Base-by-base conservation (phyloP, 2,797 vertebrate genomes). In the Syngnathus rostellatus region DNA sequence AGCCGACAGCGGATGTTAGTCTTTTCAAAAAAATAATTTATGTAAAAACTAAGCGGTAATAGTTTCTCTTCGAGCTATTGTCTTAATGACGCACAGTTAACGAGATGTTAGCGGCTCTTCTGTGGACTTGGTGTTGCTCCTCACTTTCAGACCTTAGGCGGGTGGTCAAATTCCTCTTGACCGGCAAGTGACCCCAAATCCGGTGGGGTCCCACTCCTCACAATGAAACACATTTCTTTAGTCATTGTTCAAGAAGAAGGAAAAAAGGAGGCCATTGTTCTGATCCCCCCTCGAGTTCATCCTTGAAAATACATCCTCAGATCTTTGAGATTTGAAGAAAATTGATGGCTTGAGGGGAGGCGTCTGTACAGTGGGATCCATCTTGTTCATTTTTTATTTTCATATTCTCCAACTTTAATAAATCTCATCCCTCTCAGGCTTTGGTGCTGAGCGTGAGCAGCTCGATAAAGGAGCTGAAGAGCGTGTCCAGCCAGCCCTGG, bases 401-500 rank as follows among this genome's bases (percentile, higher is more conserved):
- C 57, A 58, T 76, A 78, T 78, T 66, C 53, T 68, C 65, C 65
- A n/a, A 57, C 50, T 77, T 80, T 69, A 68, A 69, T 63, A 61
- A 51, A 63, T 63, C 57, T 45, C 58, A 48, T 70, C 63, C 62
- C 63, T 68, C 83, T 85, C 85, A 92, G 81, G 85, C 87, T 86
- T 91, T 86, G 80, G 89, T 90, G 89, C 91, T 89, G 88, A 94
- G 94, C 53, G 93, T 92, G 85, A 97, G 93, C 78, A 97, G 93
- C 82, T 96, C 93, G 19, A 94, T 94, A 91, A 95, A 97, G 81
- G 94, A 93, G 89, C 93, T 84, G 72, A 95, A 95, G 71, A 97
- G 94, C 62, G 92, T 93, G 81, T 96, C 94, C 72, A 97, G 90
- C 94, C 95, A 96, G 40, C 91, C 92, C 87, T 96, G 94, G 89